These are phyloP conservation scores for Streptopelia turtur DNA, from an alignment of 2,797 vertebrate species.

Conservation along the genomic window DNA sequence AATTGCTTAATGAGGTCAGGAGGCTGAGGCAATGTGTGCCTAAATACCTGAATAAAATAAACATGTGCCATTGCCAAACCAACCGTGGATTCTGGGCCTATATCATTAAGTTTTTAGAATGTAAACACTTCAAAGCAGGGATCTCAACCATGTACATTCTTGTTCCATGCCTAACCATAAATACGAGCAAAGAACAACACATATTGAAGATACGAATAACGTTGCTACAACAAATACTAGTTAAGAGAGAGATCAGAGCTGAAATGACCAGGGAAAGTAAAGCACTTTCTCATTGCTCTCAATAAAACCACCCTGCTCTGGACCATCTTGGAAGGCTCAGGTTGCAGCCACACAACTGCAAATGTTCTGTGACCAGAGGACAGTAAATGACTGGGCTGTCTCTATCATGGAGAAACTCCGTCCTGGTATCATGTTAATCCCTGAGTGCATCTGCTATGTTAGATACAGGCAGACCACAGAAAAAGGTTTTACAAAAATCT, in stretches of 20 bases:
- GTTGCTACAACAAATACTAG: neutral
- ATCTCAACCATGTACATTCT: neutral
- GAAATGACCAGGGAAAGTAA: neutral
- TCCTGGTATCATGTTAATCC: neutral
- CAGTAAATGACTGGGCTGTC: neutral
- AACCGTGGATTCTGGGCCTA: neutral
- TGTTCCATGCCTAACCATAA: neutral
- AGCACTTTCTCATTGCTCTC: neutral
- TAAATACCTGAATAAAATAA: neutral
- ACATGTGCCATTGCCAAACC: neutral
- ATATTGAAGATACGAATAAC: neutral
- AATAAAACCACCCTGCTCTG: neutral
- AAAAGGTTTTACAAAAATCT: neutral
- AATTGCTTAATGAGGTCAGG: neutral
- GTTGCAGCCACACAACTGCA: neutral
- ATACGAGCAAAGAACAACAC: neutral
- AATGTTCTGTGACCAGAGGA: neutral
- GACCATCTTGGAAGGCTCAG: fast-evolving
- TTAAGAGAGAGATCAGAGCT: neutral
- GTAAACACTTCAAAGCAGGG: neutral
- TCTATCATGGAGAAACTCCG: neutral
- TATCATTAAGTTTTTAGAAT: neutral
- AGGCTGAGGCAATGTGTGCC: neutral
- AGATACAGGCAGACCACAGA: neutral
- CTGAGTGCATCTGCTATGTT: neutral